Base-by-base conservation (phyloP, 2,797 vertebrate species). In the Ptychobarbus kaznakovi region DNA sequence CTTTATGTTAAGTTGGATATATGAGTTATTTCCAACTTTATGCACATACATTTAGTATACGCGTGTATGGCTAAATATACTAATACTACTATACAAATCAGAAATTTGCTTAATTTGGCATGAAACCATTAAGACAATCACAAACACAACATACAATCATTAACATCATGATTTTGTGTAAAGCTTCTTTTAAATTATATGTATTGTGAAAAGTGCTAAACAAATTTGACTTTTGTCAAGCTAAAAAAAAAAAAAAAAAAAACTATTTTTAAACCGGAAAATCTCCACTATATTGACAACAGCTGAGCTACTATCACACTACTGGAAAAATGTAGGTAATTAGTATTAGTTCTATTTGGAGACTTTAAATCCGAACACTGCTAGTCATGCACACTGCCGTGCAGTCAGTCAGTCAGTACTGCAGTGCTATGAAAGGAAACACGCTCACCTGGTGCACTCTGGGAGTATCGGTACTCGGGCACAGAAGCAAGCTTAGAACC, bases 391-490 rank as follows among this genome's bases (percentile, higher is more conserved):
- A 32, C 46, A 56, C 49, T 76, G 70, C 22, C 10, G 42, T 73
- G 68, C 42, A 44, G 20, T 16, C 4, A 58, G 11, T 42, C 16
- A 61, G 12, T 53, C 18, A 61, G 9, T 15, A 46, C 6, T 63
- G 20, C 35, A 56, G 70, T 61, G 32, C 15, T 46, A n/a, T 9
- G 6, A 61, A 35, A 68, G 25, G 1, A 68, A 20, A 2, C 11
- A 44, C 6, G 68, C 93, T 96, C 91, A 99, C 98, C 98, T 68
- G 98, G 98, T 3, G 98, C 98, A 0, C 98, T 99, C 91, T 99
- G 98, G 69, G 98, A 96, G 93, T 98, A 99, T 76, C 98, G 95
- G 76, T 97, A 99, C 93, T 99, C 98, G 0, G 98, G 97, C 81
- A 99, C 98, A 9, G 98, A 97, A 6, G 98, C 96, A 89, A 98